Percentiles rank a stretch among this genome's conserved stretches.
phyloP scores from a whole-genome alignment of 92 coral and sea anemone genomes.

The Parazoanthus swiftii region DNA sequence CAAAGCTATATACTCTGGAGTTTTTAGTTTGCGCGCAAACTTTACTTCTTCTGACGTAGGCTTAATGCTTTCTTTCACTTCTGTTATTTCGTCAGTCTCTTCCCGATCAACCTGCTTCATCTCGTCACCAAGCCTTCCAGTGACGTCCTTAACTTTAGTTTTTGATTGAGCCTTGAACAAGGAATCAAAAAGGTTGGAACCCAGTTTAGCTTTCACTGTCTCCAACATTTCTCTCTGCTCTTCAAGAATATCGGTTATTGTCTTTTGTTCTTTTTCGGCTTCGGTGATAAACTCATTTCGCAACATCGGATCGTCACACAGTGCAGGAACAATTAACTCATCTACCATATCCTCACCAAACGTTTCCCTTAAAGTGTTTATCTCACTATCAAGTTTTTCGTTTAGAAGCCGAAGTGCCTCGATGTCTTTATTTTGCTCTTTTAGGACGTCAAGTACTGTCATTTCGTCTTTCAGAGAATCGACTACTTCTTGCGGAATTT shows the following conservation, averaged over 20 bases:
- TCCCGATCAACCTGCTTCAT: not conserved
- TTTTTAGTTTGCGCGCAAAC: slow-evolving; percentile 34
- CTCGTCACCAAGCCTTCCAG: not conserved
- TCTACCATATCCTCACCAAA: slow-evolving; percentile 63
- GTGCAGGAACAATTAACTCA: slow-evolving; percentile 25
- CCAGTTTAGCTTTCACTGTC: slow-evolving; percentile 46
- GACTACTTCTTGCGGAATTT: slow-evolving; percentile 19
- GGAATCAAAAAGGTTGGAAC: slow-evolving; percentile 48
- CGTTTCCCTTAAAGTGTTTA: slow-evolving; percentile 56
- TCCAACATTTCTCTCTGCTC: slow-evolving; percentile 54
- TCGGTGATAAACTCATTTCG: slow-evolving; percentile 40
- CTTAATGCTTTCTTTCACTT: not conserved
- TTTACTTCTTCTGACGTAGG: not conserved
- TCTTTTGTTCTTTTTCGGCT: slow-evolving; percentile 41
- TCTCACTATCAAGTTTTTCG: slow-evolving; percentile 50
- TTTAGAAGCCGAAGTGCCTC: slow-evolving; percentile 53
- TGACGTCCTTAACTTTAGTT: not conserved
- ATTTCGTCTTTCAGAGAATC: slow-evolving; percentile 34
- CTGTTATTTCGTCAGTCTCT: not conserved
- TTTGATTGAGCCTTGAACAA: slow-evolving; percentile 20
- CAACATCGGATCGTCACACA: slow-evolving; percentile 9
- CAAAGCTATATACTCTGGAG: slow-evolving; percentile 52
- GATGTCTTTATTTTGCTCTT: slow-evolving; percentile 59
- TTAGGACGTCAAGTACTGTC: slow-evolving; percentile 59
- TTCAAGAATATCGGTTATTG: slow-evolving; percentile 53